A percentile compares a stretch with the other conserved stretches of the same genome.
Conservation (phyloP, 53 echinoderm and acorn worm genomes). For the Mesocentrotus franciscanus region DNA sequence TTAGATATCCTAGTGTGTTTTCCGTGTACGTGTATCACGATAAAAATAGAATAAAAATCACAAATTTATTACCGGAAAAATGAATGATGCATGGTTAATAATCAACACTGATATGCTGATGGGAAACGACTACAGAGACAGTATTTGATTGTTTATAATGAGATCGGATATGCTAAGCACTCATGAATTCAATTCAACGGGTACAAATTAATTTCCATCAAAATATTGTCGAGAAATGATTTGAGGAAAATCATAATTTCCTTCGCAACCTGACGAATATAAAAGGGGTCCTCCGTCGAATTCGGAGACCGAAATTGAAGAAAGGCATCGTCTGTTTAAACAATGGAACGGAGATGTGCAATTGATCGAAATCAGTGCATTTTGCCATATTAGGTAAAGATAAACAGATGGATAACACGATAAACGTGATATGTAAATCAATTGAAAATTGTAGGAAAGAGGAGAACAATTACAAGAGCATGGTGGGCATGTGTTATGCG, state of each 20-base stretch:
- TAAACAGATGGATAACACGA: conserved; percentile 5
- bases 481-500: conserved; percentile 27
- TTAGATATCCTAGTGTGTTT: neutral
- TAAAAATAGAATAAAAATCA: neutral
- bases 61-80: neutral
- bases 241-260: conserved; percentile 47
- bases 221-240: neutral
- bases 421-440: neutral
- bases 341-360: conserved; percentile 11
- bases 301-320: neutral
- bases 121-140: neutral
- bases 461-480: conserved; percentile 4
- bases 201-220: conserved; percentile 38
- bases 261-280: neutral
- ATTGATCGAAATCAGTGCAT: conserved; percentile 22
- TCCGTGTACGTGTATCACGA: neutral
- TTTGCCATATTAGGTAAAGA: conserved; percentile 26
- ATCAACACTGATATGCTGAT: neutral
- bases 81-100: neutral
- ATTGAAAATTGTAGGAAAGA: neutral
- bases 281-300: neutral
- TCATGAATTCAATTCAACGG: conserved; percentile 39
- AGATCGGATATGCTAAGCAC: neutral
- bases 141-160: neutral
- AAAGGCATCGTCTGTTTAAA: conserved; percentile 11